phyloP scores from a whole-genome alignment of 1,140 invertebrate species.

The Limonius californicus region DNA sequence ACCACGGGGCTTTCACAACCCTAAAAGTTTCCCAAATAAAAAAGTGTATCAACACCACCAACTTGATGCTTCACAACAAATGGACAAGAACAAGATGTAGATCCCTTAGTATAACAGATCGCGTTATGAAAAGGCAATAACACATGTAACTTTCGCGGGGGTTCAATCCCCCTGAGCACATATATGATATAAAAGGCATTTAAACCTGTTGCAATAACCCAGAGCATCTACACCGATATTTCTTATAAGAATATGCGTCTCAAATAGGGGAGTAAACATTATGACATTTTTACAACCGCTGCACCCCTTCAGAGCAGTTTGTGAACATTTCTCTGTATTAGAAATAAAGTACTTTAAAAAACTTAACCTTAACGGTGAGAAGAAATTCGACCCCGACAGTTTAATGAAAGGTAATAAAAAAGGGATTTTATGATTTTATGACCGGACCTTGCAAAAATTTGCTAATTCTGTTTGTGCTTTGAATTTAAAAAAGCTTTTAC shows the following conservation, averaged over 20 bases:
- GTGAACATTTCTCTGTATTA: not conserved
- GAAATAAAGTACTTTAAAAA: not conserved
- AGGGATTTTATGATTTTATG: not conserved
- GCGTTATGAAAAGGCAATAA: conserved; percentile 18
- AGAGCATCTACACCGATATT: not conserved
- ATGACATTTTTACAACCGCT: not conserved
- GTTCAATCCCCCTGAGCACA: conserved; percentile 28
- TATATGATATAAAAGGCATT: conserved; percentile 40
- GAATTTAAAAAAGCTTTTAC: not conserved
- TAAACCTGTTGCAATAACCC: conserved; percentile 38
- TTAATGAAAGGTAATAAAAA: not conserved
- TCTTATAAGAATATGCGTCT: not conserved
- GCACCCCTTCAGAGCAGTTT: not conserved
- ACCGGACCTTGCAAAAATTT: not conserved
- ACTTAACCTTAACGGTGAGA: not conserved
- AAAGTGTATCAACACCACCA: no score
- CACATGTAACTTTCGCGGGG: conserved; percentile 23
- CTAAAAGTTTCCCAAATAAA: no score
- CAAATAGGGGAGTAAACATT: not conserved
- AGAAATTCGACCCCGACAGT: not conserved
- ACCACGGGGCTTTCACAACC: no score
- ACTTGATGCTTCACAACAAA: no score
- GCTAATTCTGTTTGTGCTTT: not conserved
- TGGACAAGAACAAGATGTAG: no score
- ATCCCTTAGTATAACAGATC: not conserved